Conservation (phyloP, 2,888 invertebrate genomes). For the Coremacera marginata region DNA sequence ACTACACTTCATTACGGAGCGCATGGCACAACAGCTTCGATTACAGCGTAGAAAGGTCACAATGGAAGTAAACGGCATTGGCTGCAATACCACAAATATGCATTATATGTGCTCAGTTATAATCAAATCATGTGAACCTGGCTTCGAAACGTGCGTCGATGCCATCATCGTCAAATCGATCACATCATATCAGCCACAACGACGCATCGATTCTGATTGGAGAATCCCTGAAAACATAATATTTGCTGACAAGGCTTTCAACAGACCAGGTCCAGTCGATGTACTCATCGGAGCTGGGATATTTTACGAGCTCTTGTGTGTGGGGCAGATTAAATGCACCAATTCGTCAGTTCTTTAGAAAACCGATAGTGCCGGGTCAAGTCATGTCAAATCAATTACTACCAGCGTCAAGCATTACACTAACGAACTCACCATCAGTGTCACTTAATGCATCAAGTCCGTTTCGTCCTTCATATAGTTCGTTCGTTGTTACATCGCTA, state of each 20-base stretch:
- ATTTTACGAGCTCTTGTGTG: background rate
- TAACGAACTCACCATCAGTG: background rate
- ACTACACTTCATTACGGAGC: too few relatives aligned
- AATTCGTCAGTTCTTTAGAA: background rate
- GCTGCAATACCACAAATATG: background rate
- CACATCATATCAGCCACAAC: background rate
- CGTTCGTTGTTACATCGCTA: too few relatives aligned
- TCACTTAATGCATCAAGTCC: conserved; percentile 22
- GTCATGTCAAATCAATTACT: too few relatives aligned
- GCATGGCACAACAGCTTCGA: too few relatives aligned
- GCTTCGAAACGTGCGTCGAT: background rate
- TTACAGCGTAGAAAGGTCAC: too few relatives aligned
- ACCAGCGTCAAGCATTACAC: too few relatives aligned
- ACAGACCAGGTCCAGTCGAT: too few relatives aligned
- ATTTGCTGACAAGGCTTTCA: background rate
- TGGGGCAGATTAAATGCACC: background rate
- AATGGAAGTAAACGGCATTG: too few relatives aligned
- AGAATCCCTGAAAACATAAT: background rate
- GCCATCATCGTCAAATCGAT: background rate
- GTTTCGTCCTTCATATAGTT: conserved; percentile 13
- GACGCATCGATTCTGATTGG: background rate
- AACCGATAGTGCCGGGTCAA: conserved; percentile 13
- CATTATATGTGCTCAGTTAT: background rate
- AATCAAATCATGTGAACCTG: background rate
- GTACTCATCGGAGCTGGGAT: background rate